Conservation (phyloP, 1,140 invertebrate species). For the Drosophila pandora region DNA sequence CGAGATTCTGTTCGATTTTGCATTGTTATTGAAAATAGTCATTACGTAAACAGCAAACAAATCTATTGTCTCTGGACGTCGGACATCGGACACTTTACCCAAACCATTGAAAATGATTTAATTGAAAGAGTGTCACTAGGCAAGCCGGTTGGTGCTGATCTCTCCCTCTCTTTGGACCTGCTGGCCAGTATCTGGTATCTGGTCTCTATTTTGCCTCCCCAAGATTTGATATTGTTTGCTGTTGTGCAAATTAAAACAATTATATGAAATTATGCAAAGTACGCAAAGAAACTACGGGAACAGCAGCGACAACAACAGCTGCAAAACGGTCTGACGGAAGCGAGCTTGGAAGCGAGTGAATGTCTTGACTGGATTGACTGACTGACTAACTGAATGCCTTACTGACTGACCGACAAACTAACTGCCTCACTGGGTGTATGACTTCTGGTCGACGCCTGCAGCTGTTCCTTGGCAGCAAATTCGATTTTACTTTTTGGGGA, state of each 20-base stretch:
- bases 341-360: constrained; percentile 40
- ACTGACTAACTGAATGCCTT: constrained; percentile 33
- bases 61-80: constrained; percentile 24
- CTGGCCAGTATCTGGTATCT: constrained; percentile 1
- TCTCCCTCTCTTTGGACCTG: not conserved
- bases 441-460: constrained; percentile 33
- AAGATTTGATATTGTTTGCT: constrained; percentile 67
- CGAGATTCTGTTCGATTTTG: constrained; percentile 59
- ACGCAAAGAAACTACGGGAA: constrained; percentile 61
- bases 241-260: constrained; percentile 78
- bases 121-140: constrained; percentile 67
- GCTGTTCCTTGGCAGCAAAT: constrained; percentile 34
- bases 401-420: constrained; percentile 42
- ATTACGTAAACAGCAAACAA: constrained; percentile 26
- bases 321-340: constrained; percentile 75
- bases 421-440: constrained; percentile 24
- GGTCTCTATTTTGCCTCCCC: constrained; percentile 9
- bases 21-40: constrained; percentile 65
- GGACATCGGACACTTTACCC: constrained; percentile 32
- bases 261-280: constrained; percentile 78
- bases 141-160: constrained; percentile 39
- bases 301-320: constrained; percentile 38
- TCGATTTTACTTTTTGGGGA: constrained; percentile 12
- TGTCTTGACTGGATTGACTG: constrained; percentile 39
- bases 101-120: constrained; percentile 65